These are phyloP conservation scores for Limenitis camilla DNA, from an alignment of 2,888 invertebrate species.

Conservation along the genomic window DNA sequence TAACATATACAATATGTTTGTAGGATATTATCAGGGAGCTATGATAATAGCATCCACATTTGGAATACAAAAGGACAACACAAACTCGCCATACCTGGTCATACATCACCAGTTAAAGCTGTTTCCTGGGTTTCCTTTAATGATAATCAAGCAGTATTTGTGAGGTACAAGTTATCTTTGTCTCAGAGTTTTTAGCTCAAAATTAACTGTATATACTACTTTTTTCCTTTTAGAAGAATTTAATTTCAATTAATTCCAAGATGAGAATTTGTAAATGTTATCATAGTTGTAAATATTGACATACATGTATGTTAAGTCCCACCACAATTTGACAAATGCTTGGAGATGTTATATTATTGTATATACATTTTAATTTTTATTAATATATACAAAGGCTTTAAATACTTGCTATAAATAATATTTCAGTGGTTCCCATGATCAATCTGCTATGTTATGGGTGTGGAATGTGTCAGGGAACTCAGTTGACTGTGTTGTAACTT, in stretches of 20 bases:
- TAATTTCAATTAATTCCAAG: too few species aligned
- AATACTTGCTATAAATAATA: neutral
- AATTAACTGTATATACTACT: too few species aligned
- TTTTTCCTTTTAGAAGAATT: too few species aligned
- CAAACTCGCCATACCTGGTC: conserved; percentile 88
- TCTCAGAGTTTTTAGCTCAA: neutral
- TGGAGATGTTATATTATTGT: too few species aligned
- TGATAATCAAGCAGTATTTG: conserved; percentile 79
- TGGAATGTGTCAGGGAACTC: conserved; percentile 85
- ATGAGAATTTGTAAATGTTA: too few species aligned
- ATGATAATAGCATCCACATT: conserved; percentile 92
- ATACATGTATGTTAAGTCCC: conserved; percentile 61
- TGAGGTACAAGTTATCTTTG: conserved; percentile 65
- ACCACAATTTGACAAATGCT: too few species aligned
- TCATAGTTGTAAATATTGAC: conserved; percentile 31
- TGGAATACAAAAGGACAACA: conserved; percentile 92
- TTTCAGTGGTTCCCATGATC: conserved; percentile 90
- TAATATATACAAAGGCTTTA: neutral
- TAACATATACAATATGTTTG: conserved; percentile 32
- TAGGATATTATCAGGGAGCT: conserved; percentile 93
- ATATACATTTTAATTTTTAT: too few species aligned
- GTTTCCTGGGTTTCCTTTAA: conserved; percentile 88
- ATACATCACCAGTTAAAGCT: conserved; percentile 89
- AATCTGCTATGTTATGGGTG: conserved; percentile 92
- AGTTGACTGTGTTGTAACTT: conserved; percentile 85